Conservation (phyloP, 2,888 invertebrate genomes). For the Chrysotoxum bicinctum region DNA sequence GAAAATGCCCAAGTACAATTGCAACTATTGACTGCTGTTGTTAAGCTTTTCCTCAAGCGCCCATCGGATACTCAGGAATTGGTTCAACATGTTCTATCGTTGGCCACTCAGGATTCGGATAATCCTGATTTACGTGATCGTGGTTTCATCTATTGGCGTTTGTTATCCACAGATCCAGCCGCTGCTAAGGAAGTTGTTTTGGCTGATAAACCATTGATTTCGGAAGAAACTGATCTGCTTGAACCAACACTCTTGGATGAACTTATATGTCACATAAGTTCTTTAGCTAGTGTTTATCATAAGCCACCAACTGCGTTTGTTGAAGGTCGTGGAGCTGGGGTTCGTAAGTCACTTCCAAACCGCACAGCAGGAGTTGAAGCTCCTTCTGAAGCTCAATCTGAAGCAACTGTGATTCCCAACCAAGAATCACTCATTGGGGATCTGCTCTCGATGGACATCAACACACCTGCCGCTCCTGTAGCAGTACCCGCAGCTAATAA, state of each 20-base stretch:
- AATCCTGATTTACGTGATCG: constrained; percentile 99
- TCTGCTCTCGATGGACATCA: constrained; percentile 97
- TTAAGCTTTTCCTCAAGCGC: constrained; percentile 98
- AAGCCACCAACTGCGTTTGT: constrained; percentile 99
- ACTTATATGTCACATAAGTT: constrained; percentile 98
- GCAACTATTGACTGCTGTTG: constrained; percentile 98
- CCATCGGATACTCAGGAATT: constrained; percentile 99
- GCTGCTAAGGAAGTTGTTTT: constrained; percentile 99
- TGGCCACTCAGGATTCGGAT: constrained; percentile 96
- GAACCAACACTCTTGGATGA: constrained; percentile 99
- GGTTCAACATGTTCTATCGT: constrained; percentile 96
- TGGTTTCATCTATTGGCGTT: constrained; percentile 99
- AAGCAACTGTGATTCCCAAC: constrained; percentile 87
- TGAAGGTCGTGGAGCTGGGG: constrained; percentile 91
- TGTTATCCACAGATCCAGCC: constrained; percentile 98
- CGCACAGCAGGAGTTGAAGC: constrained; percentile 82
- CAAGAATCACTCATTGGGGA: constrained; percentile 98
- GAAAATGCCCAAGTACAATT: constrained; percentile 98
- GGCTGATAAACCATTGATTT: constrained; percentile 99
- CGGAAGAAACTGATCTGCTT: constrained; percentile 98
- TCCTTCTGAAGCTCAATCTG: constrained; percentile 74
- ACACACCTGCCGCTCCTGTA: constrained; percentile 85
- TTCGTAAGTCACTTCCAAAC: constrained; percentile 91
- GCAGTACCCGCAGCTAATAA: constrained; percentile 84
- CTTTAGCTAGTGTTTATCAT: constrained; percentile 98